Percentiles rank a stretch among this genome's conserved stretches.
Conservation (phyloP, 2,888 invertebrate genomes). For the Lepas anatifera region DNA sequence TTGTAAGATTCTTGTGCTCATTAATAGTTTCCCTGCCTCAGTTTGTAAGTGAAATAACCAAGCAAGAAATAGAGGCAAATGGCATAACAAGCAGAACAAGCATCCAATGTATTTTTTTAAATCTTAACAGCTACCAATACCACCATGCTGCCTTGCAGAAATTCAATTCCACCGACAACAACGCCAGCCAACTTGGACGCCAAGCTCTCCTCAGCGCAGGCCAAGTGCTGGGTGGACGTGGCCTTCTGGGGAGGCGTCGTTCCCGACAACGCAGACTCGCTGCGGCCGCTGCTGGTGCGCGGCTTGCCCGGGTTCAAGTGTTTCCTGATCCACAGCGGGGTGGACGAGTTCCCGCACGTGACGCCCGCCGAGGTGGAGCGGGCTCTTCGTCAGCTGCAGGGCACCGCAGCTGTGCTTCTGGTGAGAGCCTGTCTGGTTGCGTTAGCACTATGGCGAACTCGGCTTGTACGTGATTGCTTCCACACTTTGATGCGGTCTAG, state of each 20-base stretch:
- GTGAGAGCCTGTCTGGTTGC: too few relatives aligned
- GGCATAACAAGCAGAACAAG: too few relatives aligned
- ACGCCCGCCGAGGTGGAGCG: constrained; percentile 43
- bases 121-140: too few relatives aligned
- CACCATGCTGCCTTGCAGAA: constrained; percentile 37
- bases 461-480: too few relatives aligned
- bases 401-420: constrained; percentile 48
- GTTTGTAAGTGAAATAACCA: too few relatives aligned
- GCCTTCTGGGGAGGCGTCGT: constrained; percentile 71
- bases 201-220: constrained; percentile 47
- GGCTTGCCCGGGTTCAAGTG: constrained; percentile 65
- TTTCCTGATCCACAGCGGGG: constrained; percentile 53
- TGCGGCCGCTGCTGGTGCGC: constrained; percentile 44
- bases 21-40: too few relatives aligned
- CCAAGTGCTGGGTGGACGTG: constrained; percentile 50
- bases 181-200: constrained; percentile 46
- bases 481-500: too few relatives aligned
- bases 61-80: too few relatives aligned
- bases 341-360: constrained; percentile 55
- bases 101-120: too few relatives aligned
- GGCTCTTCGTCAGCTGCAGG: constrained; percentile 46
- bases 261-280: constrained; percentile 45
- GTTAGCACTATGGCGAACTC: too few relatives aligned
- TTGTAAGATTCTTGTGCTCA: too few relatives aligned
- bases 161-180: constrained; percentile 58